A percentile compares a stretch with the other conserved stretches of the same genome.
Evolutionary conservation across 2,888 invertebrate genomes (phyloP).

Genomic region (Malacosoma neustria): DNA sequence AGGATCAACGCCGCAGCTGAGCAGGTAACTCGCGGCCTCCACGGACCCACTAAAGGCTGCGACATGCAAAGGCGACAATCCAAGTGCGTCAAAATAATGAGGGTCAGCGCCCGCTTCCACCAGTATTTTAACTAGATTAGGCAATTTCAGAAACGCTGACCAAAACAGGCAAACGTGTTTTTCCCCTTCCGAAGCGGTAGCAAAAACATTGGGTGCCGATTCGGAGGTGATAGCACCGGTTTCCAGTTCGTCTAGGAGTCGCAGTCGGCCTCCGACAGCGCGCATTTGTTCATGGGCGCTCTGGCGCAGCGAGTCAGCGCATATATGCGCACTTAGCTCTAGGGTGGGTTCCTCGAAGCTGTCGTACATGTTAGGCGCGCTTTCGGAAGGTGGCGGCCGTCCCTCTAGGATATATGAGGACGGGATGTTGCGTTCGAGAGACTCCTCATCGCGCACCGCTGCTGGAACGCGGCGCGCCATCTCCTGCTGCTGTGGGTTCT

Average conservation of each 20-base stretch:
- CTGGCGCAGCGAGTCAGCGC: conserved; percentile 82
- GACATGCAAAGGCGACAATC: conserved; percentile 83
- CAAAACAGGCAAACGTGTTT: conserved; percentile 83
- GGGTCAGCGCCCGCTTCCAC: conserved; percentile 81
- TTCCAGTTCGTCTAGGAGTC: conserved; percentile 84
- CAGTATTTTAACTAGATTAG: conserved; percentile 78
- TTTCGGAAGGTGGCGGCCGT: conserved; percentile 87
- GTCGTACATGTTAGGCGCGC: conserved; percentile 87
- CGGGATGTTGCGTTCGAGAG: conserved; percentile 80
- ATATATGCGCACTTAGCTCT: conserved; percentile 82
- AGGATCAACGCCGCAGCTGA: conserved; percentile 80
- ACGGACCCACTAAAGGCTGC: conserved; percentile 86
- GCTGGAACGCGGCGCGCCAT: conserved; percentile 15
- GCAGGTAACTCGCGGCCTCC: conserved; percentile 80
- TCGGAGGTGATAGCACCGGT: conserved; percentile 77
- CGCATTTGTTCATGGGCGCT: conserved; percentile 85
- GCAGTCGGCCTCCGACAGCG: conserved; percentile 78
- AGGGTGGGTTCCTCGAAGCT: conserved; percentile 84
- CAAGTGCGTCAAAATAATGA: conserved; percentile 81
- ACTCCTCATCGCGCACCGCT: conserved; percentile 44
- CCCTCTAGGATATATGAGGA: conserved; percentile 80
- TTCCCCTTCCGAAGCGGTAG: conserved; percentile 77
- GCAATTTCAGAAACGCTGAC: conserved; percentile 82
- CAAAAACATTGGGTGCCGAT: conserved; percentile 65
- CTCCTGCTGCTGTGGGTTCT: conserved; percentile 10